These are phyloP conservation scores for Megaceryle torquata DNA, from an alignment of 2,113 vertebrate species.

Conservation along the genomic window DNA sequence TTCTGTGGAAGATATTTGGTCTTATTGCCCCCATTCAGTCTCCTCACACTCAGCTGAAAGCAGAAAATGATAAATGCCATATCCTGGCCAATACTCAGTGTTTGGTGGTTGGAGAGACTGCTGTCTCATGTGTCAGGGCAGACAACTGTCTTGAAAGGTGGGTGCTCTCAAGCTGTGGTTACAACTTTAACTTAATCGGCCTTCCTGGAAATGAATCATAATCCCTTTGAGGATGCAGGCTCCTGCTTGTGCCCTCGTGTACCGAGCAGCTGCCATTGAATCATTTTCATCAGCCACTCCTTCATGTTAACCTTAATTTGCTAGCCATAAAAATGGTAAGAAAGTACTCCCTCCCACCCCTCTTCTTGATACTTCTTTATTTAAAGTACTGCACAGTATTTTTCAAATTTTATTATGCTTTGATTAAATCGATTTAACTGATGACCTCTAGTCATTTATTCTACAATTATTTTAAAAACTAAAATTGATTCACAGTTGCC, in stretches of 20 bases:
- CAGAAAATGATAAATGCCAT: slow-evolving; percentile 21
- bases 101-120: neutral
- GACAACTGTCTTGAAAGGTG: slow-evolving; percentile 36
- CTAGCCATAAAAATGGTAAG: slow-evolving; percentile 35
- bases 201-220: slow-evolving; percentile 54
- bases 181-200: slow-evolving; percentile 31
- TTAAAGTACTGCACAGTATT: neutral
- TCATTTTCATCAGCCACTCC: slow-evolving; percentile 46
- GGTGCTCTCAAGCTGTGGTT: slow-evolving; percentile 19
- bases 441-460: slow-evolving; percentile 45
- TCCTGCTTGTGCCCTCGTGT: neutral
- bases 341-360: neutral
- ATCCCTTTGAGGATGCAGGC: slow-evolving; percentile 24
- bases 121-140: slow-evolving; percentile 26
- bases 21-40: neutral
- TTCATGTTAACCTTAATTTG: slow-evolving; percentile 45
- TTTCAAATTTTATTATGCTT: slow-evolving; percentile 36
- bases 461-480: neutral
- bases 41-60: slow-evolving; percentile 22
- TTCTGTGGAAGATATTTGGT: neutral
- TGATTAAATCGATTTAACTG: slow-evolving; percentile 47
- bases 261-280: neutral
- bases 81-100: neutral
- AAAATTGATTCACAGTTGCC: neutral
- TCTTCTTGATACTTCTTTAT: slow-evolving; percentile 12